Percentiles rank a stretch among this genome's conserved stretches.
Evolutionary conservation across 1,140 invertebrate species (phyloP).

Genomic region (Papilio helenus): DNA sequence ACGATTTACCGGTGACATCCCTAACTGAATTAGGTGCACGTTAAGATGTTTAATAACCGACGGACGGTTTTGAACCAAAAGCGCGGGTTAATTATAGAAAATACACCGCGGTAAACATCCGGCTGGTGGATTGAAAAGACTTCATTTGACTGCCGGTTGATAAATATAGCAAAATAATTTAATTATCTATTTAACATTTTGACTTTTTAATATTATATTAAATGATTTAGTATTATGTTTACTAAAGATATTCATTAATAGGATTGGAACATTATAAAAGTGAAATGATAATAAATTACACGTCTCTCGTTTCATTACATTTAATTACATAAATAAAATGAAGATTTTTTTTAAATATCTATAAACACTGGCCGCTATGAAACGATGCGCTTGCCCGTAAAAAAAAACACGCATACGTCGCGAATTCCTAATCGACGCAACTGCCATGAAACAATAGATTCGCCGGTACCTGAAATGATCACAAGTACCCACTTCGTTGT

Average conservation of each 20-base stretch:
- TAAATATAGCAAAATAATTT: conserved; percentile 19
- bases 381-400: background rate
- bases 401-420: conserved; percentile 35
- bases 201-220: background rate
- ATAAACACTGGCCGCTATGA: conserved; percentile 4
- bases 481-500: conserved; percentile 52
- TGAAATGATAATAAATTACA: too few species aligned
- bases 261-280: too few species aligned
- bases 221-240: background rate
- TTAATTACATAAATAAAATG: background rate
- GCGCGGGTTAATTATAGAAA: conserved; percentile 39
- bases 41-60: conserved; percentile 15
- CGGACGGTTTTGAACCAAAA: conserved; percentile 26
- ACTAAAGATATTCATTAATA: too few species aligned
- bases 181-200: conserved; percentile 8
- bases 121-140: conserved; percentile 49
- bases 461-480: conserved; percentile 64
- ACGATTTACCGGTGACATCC: background rate
- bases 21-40: conserved; percentile 20
- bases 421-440: conserved; percentile 49
- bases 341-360: background rate
- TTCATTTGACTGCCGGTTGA: conserved; percentile 59
- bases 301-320: background rate
- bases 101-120: conserved; percentile 58
- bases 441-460: conserved; percentile 55